Evolutionary conservation across 2,113 vertebrate genomes (phyloP), one percentile per base, ranked within the genome.

Genomic region (Vulpes lagopus): DNA sequence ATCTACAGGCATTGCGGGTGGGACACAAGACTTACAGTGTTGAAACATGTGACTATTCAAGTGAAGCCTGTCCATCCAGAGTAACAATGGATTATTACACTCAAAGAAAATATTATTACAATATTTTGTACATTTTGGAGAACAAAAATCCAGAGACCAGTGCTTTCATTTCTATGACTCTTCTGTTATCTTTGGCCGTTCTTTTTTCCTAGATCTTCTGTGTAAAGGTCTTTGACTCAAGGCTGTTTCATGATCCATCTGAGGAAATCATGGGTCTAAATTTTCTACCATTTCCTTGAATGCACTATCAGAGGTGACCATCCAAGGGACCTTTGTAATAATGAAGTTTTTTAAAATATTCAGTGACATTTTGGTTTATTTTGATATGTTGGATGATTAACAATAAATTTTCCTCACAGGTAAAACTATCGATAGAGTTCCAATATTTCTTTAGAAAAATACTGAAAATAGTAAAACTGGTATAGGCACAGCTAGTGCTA

Each of bases 111-210:
- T 15, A 9, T 19, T 19, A 64, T 0, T 43, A 43, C 43, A 43
- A 43, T 43, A 43, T 1, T 43, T 43, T 43, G 43, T 43, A 43
- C 43, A 43, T 43, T 43, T 43, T 43, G 43, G 43, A 5, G n/a
- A 91, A 94, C 67, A 69, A 93, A 90, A 22, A 0, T 59, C 51
- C 5, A 25, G 51, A 93, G 49, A 91, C 30, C 0, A 11, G 1
- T 64, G 49, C 59, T 97, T 94, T 89, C 82, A 74, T 93, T 89
- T 93, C 60, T 0, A 0, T 1, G 0, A 38, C 8, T 74, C 8
- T 89, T 93, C 51, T 30, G 25, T 57, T 96, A 53, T 16, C 89
- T 97, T 97, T 96, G 80, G 71, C 49, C 62, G 9, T 94, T 65
- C 55, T 62, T 91, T 94, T 65, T 32, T 23, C 0, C 57, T 53